These are phyloP conservation scores for Drosophila pallidifrons DNA, from an alignment of 1,140 invertebrate species.

Conservation along the genomic window DNA sequence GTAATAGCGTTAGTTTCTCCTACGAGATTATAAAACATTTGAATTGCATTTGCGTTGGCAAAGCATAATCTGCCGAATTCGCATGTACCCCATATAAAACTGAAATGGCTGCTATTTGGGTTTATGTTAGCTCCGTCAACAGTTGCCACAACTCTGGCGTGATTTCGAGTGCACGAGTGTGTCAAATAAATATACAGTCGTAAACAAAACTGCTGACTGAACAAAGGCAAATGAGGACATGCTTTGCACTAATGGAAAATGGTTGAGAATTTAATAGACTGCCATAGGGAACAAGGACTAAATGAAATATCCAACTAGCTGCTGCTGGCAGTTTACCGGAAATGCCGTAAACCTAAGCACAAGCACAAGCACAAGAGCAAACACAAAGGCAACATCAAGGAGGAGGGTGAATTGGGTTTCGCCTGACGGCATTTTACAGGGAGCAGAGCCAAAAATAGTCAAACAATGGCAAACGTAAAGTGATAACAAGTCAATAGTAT, in stretches of 20 bases:
- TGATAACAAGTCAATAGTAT: slow-evolving; percentile 18
- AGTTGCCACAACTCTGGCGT: slow-evolving; percentile 5
- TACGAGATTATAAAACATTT: neutral
- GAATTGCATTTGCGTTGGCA: neutral
- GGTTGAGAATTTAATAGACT: slow-evolving; percentile 25
- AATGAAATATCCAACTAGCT: neutral
- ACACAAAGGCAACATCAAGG: neutral
- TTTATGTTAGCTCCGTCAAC: slow-evolving; percentile 11
- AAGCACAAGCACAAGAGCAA: too few relatives aligned
- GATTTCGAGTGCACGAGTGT: slow-evolving; percentile 17
- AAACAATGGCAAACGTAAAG: neutral
- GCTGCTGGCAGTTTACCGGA: slow-evolving; percentile 25
- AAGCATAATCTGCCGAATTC: slow-evolving; percentile 1
- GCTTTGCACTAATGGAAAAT: slow-evolving; percentile 34
- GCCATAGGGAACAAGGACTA: neutral
- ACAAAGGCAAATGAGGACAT: slow-evolving; percentile 42
- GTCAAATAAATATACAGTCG: slow-evolving; percentile 26
- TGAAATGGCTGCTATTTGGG: slow-evolving; percentile 24
- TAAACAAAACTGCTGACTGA: slow-evolving; percentile 35
- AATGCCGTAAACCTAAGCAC: slow-evolving; percentile 4
- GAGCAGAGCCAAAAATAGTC: slow-evolving; percentile 12
- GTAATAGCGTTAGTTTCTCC: neutral
- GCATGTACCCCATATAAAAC: slow-evolving; percentile 2
- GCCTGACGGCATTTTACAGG: slow-evolving; percentile 3
- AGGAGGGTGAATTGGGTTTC: neutral